Evolutionary conservation across 2,113 vertebrate genomes (phyloP).

Genomic region (Platysternon megacephalum): DNA sequence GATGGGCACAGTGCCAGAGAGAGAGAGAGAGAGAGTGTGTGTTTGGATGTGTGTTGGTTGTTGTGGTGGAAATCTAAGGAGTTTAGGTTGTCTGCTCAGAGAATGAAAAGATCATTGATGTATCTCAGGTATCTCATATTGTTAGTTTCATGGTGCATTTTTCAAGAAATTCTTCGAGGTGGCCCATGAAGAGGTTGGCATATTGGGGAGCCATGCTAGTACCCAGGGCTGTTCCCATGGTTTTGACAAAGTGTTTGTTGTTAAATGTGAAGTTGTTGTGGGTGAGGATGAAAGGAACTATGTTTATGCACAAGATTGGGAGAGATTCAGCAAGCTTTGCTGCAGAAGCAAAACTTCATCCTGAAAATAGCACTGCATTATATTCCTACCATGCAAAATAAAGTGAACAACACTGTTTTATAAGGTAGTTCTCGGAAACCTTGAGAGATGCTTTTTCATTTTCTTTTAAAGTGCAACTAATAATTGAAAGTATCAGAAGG

Average conservation of each 20-base stretch:
- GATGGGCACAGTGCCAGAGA: too few species aligned
- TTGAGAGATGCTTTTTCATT: not conserved
- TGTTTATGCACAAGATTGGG: not conserved
- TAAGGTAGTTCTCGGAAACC: not conserved
- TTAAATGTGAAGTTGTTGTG: not conserved
- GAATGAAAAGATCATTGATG: not conserved
- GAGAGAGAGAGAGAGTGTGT: too few species aligned
- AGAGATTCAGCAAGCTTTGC: not conserved
- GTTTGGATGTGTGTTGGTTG: not conserved
- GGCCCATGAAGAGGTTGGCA: not conserved
- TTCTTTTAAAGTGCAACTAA: conserved; percentile 26
- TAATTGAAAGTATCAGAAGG: too few species aligned
- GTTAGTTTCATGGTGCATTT: not conserved
- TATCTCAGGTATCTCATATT: not conserved
- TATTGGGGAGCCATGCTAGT: not conserved
- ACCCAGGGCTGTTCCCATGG: not conserved
- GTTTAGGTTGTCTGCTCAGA: not conserved
- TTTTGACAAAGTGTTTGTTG: not conserved
- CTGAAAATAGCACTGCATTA: not conserved
- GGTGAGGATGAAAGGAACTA: not conserved
- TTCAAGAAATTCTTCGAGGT: not conserved
- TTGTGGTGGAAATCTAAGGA: not conserved
- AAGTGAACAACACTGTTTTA: not conserved
- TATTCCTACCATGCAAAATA: not conserved
- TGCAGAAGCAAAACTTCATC: not conserved